Percentiles rank a stretch among this genome's conserved stretches.
Evolutionary conservation across 2,888 invertebrate genomes (phyloP).

Genomic region (Piscicola geometra): DNA sequence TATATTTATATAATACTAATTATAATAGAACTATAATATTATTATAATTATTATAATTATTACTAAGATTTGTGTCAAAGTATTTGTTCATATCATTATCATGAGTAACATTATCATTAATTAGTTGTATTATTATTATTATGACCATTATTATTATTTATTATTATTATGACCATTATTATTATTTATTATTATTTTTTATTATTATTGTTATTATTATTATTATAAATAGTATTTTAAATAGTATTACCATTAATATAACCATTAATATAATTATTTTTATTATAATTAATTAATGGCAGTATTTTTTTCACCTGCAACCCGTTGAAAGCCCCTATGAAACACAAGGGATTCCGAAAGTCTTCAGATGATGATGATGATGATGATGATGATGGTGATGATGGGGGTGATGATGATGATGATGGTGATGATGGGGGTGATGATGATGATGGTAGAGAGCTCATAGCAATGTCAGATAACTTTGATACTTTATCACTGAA

Average conservation of each 20-base stretch:
- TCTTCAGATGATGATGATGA: neutral
- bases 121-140: too few species aligned
- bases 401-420: neutral
- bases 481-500: neutral
- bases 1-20: too few species aligned
- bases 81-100: too few species aligned
- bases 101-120: too few species aligned
- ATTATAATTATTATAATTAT: too few species aligned
- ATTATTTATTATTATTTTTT: too few species aligned
- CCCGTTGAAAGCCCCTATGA: slow-evolving; percentile 19
- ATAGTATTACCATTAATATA: too few species aligned
- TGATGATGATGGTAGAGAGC: slow-evolving; percentile 5
- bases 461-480: neutral
- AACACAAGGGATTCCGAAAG: slow-evolving; percentile 5
- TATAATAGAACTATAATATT: too few species aligned
- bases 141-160: too few species aligned
- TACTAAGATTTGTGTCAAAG: too few species aligned
- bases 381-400: neutral
- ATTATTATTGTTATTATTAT: neutral
- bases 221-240: neutral
- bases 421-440: slow-evolving; percentile 10
- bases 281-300: neutral
- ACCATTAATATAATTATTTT: neutral
- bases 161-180: too few species aligned
- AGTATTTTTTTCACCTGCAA: neutral